Base-by-base conservation (phyloP, 2,797 vertebrate species). In the Coregonus sp. region DNA sequence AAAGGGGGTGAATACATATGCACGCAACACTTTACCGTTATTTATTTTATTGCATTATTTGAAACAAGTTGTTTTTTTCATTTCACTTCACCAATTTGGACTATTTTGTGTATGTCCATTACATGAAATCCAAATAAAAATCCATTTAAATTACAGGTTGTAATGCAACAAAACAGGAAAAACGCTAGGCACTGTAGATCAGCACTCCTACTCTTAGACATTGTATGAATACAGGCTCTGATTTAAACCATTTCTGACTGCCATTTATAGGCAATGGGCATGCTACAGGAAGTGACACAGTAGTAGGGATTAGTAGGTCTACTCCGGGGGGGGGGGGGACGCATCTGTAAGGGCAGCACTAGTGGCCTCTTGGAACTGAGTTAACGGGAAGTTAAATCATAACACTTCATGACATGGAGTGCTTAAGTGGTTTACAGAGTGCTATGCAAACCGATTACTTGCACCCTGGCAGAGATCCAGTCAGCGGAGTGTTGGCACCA, bases 381-480 rank as follows among this genome's bases (percentile, higher is more conserved):
- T 84, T 85, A 85, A 86, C 80, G 31, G 83, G 78, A 25, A 50
- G 73, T 79, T 74, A 75, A 77, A 82, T 84, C 70, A 79, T 15
- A 47, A 82, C 47, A 78, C 73, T 72, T 80, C 75, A 84, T 78
- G 81, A 82, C 81, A 85, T 67, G 4, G 12, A 76, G 80, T 78
- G 82, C 75, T 81, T 86, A 72, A 81, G 81, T 76, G 82, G 81
- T 83, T 87, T 81, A 89, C 11, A 80, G 80, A 80, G 73, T 20
- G 75, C 83, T 72, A 50, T 84, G 80, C 77, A 85, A 88, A 86
- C 84, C 74, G 86, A 88, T 88, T 79, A 87, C 77, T 80, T 9
- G 81, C 84, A 79, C 81, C 16, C 79, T 86, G 85, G 84, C 82
- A 0, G 16, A 65, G 51, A 65, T 86, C 86, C 89, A 84, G 79